phyloP scores from a whole-genome alignment of 2,888 invertebrate genomes.

The Oligia strigilis region DNA sequence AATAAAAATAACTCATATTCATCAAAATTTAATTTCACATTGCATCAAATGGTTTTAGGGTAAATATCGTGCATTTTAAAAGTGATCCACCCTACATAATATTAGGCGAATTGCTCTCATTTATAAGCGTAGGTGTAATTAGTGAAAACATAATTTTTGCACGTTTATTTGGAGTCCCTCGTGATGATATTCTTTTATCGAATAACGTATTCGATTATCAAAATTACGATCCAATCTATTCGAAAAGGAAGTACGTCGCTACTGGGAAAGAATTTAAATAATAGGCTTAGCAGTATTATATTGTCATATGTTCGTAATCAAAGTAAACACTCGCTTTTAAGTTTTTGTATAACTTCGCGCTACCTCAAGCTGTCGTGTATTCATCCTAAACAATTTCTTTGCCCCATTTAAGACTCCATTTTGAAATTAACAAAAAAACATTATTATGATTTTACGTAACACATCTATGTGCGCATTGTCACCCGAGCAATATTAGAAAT shows the following conservation, averaged over 20 bases:
- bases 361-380: conserved; percentile 85
- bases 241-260: conserved; percentile 44
- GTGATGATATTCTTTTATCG: conserved; percentile 38
- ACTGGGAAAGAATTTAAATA: conserved; percentile 69
- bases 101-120: conserved; percentile 67
- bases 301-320: conserved; percentile 74
- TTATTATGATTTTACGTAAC: background rate
- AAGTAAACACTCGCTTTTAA: conserved; percentile 72
- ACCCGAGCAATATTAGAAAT: background rate
- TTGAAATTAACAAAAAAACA: conserved; percentile 25
- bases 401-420: conserved; percentile 48
- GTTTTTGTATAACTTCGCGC: conserved; percentile 77
- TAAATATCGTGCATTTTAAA: conserved; percentile 54
- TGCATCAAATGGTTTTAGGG: background rate
- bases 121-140: conserved; percentile 60
- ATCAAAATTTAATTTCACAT: background rate
- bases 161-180: conserved; percentile 34
- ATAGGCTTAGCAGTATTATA: conserved; percentile 88
- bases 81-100: conserved; percentile 49
- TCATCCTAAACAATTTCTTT: conserved; percentile 67
- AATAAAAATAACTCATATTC: too few species aligned
- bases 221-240: conserved; percentile 32
- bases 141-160: conserved; percentile 46
- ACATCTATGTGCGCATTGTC: background rate
- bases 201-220: conserved; percentile 42